Conservation (phyloP, 1,140 invertebrate species). For the Pseudomyrmex concolor region DNA sequence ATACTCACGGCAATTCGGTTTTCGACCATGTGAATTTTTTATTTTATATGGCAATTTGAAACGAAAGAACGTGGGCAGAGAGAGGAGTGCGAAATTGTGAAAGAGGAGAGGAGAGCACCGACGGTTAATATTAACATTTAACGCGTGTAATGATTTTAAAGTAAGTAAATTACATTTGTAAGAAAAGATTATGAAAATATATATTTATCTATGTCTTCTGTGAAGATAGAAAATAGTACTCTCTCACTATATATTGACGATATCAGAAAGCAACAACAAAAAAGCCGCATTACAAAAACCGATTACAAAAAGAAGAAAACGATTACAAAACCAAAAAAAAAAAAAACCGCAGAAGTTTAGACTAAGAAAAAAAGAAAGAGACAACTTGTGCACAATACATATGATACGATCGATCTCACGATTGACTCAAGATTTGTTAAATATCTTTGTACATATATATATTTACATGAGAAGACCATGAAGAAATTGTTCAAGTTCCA, state of each 20-base stretch:
- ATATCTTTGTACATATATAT: conserved; percentile 80
- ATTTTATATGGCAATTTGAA: conserved; percentile 75
- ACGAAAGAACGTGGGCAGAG: conserved; percentile 49
- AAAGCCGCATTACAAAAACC: conserved; percentile 72
- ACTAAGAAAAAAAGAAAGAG: conserved; percentile 67
- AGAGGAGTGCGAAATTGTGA: conserved; percentile 76
- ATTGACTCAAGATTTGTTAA: conserved; percentile 75
- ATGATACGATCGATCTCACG: conserved; percentile 68
- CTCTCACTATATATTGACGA: conserved; percentile 85
- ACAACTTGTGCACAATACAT: conserved; percentile 75
- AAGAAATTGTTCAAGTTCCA: conserved; percentile 76
- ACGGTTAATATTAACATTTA: conserved; percentile 86
- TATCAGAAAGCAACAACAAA: conserved; percentile 75
- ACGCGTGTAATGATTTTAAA: conserved; percentile 83
- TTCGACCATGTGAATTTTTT: conserved; percentile 71
- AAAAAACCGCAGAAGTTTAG: conserved; percentile 74
- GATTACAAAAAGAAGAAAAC: conserved; percentile 71
- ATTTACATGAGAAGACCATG: conserved; percentile 68
- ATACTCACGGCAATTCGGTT: conserved; percentile 62
- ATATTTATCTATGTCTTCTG: conserved; percentile 87
- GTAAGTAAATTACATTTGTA: conserved; percentile 85
- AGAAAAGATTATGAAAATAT: conserved; percentile 86
- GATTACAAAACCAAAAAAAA: conserved; percentile 65
- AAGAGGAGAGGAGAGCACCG: conserved; percentile 84
- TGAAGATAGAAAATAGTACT: conserved; percentile 87